Conservation (phyloP, 2,888 invertebrate species). For the Pterostichus niger region DNA sequence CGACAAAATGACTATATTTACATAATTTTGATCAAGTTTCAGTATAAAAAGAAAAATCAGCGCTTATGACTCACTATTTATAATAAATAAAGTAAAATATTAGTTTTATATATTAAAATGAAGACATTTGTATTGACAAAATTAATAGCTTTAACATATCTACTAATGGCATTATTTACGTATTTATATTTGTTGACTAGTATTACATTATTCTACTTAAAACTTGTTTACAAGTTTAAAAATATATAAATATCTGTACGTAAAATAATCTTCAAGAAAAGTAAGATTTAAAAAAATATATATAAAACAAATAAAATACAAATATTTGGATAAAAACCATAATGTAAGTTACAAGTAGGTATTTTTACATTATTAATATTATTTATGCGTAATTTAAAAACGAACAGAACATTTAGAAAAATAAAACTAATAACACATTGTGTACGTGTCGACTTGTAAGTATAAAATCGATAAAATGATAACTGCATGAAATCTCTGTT, state of each 20-base stretch:
- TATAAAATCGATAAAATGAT: constrained; percentile 36
- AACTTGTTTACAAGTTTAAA: constrained; percentile 62
- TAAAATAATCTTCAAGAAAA: constrained; percentile 21
- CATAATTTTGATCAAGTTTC: constrained; percentile 1
- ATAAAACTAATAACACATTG: not conserved
- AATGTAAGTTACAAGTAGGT: not conserved
- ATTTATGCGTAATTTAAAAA: constrained; percentile 19
- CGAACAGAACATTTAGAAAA: constrained; percentile 1
- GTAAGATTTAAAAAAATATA: constrained; percentile 10
- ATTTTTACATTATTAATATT: constrained; percentile 4
- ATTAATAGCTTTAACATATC: constrained; percentile 52
- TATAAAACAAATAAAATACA: constrained; percentile 22
- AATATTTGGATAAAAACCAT: constrained; percentile 21
- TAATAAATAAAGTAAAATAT: constrained; percentile 29
- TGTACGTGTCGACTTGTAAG: constrained; percentile 23
- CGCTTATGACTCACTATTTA: constrained; percentile 48
- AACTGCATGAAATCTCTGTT: constrained; percentile 52
- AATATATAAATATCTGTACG: constrained; percentile 61
- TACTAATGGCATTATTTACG: constrained; percentile 67
- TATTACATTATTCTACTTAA: constrained; percentile 64
- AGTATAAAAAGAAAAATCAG: constrained; percentile 9
- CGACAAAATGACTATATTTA: constrained; percentile 10
- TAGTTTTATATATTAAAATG: constrained; percentile 18
- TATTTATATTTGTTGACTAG: constrained; percentile 67
- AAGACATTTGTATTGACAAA: constrained; percentile 39